Conservation (phyloP, 1,140 invertebrate genomes). For the Hylaeus volcanicus region DNA sequence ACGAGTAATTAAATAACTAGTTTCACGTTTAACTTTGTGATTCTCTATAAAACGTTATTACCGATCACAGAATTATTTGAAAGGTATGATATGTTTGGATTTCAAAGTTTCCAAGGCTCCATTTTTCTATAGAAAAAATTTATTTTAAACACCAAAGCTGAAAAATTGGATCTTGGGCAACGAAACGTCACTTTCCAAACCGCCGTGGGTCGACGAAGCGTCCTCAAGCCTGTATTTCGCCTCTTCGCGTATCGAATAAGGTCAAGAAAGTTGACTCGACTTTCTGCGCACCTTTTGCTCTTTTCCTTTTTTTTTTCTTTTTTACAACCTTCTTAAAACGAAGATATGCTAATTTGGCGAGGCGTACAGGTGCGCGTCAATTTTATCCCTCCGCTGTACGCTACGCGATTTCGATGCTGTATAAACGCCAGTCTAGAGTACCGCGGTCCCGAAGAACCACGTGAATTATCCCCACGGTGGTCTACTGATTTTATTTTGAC, state of each 20-base stretch:
- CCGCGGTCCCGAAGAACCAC: background rate
- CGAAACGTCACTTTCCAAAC: no score
- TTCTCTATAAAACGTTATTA: no score
- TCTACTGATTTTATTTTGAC: conserved; percentile 74
- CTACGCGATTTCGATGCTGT: conserved; percentile 9
- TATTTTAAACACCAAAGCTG: no score
- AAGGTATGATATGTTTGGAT: no score
- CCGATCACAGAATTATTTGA: no score
- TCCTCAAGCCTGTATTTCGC: background rate
- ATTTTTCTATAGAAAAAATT: no score
- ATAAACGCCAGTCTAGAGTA: conserved; percentile 51
- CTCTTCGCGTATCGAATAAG: conserved; percentile 1
- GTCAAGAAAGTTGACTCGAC: background rate
- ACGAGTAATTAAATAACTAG: no score
- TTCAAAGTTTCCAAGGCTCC: no score
- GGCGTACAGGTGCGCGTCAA: conserved; percentile 37
- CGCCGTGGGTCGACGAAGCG: no score
- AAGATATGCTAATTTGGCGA: conserved; percentile 18
- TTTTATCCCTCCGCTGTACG: conserved; percentile 34
- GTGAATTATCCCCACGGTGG: conserved; percentile 70
- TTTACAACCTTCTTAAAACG: background rate
- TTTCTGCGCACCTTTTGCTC: background rate
- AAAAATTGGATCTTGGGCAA: no score
- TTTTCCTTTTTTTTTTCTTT: no score
- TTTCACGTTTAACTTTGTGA: no score